Conservation (phyloP, 2,888 invertebrate species). For the Epiblema foenella region DNA sequence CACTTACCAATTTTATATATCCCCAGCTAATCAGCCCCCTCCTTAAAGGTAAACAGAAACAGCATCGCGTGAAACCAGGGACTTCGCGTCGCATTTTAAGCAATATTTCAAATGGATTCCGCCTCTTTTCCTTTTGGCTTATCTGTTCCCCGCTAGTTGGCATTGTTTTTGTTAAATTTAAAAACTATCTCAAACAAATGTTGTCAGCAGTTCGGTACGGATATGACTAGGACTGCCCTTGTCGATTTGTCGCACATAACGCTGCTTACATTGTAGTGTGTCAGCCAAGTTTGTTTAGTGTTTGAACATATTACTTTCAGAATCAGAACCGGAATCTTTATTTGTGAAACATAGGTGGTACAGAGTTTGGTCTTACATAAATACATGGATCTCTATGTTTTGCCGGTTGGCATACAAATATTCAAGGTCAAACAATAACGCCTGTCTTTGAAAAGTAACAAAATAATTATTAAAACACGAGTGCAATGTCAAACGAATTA, state of each 20-base stretch:
- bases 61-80: constrained; percentile 43
- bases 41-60: constrained; percentile 49
- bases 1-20: constrained; percentile 51
- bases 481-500: too few species aligned
- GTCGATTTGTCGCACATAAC: not conserved
- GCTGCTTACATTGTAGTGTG: not conserved
- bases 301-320: too few species aligned
- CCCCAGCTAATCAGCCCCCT: constrained; percentile 51
- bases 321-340: too few species aligned
- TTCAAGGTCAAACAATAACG: too few species aligned
- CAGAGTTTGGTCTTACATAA: too few species aligned
- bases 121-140: not conserved
- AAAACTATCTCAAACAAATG: not conserved
- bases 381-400: too few species aligned
- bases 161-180: not conserved
- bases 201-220: not conserved
- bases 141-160: not conserved
- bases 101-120: not conserved
- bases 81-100: constrained; percentile 11
- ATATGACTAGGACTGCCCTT: not conserved
- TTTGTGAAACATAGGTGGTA: too few species aligned
- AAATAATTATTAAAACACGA: too few species aligned
- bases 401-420: too few species aligned
- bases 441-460: too few species aligned
- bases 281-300: not conserved